Conservation (phyloP, 2,113 vertebrate species). For the Centropristis striata region DNA sequence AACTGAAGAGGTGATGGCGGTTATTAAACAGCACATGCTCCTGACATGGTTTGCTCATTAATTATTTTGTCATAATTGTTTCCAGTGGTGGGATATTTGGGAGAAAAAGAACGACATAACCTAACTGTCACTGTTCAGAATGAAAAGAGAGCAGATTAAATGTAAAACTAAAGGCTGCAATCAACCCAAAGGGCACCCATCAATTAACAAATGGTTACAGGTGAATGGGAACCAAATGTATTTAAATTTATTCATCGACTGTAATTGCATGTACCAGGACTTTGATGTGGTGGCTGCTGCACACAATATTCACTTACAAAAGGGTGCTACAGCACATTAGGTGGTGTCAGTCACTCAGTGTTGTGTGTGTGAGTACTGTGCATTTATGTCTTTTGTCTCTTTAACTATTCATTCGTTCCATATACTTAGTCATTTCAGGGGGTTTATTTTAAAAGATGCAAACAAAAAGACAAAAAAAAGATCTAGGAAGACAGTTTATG, state of each 20-base stretch:
- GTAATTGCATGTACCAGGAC: conserved; percentile 36
- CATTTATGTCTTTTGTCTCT: not conserved
- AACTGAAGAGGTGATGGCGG: not conserved
- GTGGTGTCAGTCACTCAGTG: conserved; percentile 32
- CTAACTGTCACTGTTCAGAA: conserved; percentile 4
- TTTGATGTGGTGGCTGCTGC: conserved; percentile 38
- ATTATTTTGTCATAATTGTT: not conserved
- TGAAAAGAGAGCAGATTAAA: conserved; percentile 32
- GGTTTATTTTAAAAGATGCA: not conserved
- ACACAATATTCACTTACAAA: conserved; percentile 42
- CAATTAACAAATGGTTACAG: conserved; percentile 57
- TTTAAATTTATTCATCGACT: conserved; percentile 60
- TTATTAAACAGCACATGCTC: not conserved
- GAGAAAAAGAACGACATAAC: not conserved
- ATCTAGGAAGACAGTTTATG: too few species aligned
- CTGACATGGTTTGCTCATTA: not conserved
- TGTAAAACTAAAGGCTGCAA: conserved; percentile 50
- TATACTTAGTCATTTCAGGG: conserved; percentile 8
- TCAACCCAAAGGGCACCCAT: conserved; percentile 58
- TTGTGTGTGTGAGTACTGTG: not conserved
- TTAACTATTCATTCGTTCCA: not conserved
- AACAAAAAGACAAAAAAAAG: not conserved
- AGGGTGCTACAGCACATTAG: conserved; percentile 15
- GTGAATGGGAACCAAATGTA: conserved; percentile 42
- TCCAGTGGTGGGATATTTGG: not conserved